These are phyloP conservation scores for Eudasyphora cyanicolor DNA, from an alignment of 2,888 invertebrate genomes.

Conservation along the genomic window DNA sequence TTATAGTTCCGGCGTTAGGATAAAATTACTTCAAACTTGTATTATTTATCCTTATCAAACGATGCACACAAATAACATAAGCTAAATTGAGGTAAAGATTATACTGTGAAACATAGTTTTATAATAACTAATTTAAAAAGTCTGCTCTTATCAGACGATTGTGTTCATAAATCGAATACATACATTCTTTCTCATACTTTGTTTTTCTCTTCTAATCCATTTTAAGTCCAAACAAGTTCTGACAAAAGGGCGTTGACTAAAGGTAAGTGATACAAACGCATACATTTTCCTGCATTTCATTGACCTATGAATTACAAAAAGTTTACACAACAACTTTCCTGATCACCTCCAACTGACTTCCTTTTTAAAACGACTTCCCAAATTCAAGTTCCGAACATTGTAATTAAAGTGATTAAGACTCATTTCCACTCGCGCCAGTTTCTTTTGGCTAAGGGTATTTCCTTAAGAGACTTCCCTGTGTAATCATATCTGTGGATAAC, in stretches of 20 bases:
- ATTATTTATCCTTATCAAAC: no score
- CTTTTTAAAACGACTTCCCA: background rate
- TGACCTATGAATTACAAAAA: background rate
- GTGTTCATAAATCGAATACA: background rate
- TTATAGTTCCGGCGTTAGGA: no score
- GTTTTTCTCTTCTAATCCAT: background rate
- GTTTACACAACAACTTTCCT: background rate
- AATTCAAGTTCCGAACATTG: background rate
- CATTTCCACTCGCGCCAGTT: background rate
- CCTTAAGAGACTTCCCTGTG: background rate
- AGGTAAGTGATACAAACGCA: slow-evolving; percentile 9
- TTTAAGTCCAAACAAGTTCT: background rate
- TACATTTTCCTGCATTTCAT: background rate
- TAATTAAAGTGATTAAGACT: background rate
- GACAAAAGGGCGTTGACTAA: background rate
- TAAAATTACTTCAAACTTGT: no score
- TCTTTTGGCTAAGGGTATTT: background rate
- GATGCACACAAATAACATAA: no score
- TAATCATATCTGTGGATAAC: no score
- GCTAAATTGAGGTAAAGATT: no score
- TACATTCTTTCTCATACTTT: background rate
- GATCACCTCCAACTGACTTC: background rate
- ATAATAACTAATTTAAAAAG: no score
- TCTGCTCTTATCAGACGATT: no score
- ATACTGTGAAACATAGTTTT: no score